Evolutionary conservation across 2,113 vertebrate species (phyloP), one percentile per base, ranked within the genome.

Genomic region (Seriola rivoliana): DNA sequence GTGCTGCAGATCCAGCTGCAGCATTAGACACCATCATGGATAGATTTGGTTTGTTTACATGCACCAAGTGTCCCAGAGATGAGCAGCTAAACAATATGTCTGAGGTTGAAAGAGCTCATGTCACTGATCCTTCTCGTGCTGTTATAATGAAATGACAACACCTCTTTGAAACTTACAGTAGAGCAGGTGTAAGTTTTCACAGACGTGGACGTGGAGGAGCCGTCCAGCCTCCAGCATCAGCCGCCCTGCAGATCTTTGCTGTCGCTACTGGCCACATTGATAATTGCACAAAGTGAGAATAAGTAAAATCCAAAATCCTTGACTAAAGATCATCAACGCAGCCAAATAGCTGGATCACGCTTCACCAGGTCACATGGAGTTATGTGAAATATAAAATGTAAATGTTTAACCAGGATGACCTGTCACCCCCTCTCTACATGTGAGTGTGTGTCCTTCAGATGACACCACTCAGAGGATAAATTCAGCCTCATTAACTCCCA

Each of bases 401-500:
- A 88, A 90, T 66, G 66, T 69, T 69, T 67, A 23, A 52, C 23
- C 44, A 42, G 71, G 62, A 57, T 69, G 62, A 81, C 62, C 68
- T 23, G 75, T 54, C 64, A 25, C 54, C 69, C 70, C 60, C 70
- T 34, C 80, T 75, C 84, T 58, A 76, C 66, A 52, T 38, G 57
- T 21, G 63, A 71, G 52, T 34, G 32, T 21, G 60, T 59, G 85
- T 76, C 90, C 86, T 82, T 88, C 86, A 80, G 75, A 72, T 87
- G 87, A 86, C 88, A 84, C 88, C 58, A 57, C 80, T 80, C 78
- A 8, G 68, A 85, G 82, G 84, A 85, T 81, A 80, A 75, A 88
- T 87, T 85, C 80, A 85, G 88, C 85, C 82, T 92, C 90, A 92
- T 92, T 91, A 92, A 87, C 87, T 74, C 60, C 0, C 72, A 85